phyloP scores from a whole-genome alignment of 2,113 vertebrate species.

The Rhinoderma darwinii region DNA sequence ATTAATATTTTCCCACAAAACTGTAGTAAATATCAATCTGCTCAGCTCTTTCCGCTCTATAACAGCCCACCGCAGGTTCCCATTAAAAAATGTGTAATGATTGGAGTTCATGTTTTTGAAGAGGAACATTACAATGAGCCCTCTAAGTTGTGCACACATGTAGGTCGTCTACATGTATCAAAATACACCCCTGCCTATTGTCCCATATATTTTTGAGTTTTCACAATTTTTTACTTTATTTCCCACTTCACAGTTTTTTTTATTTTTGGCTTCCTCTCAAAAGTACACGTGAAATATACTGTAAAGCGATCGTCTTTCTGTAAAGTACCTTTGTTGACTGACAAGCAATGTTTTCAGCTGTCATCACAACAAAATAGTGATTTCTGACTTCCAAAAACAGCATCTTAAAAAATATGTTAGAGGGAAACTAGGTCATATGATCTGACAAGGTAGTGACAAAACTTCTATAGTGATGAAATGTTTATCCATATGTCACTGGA shows the following conservation, averaged over 20 bases:
- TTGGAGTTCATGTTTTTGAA: too few relatives aligned
- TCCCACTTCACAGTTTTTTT: not conserved
- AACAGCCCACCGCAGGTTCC: too few relatives aligned
- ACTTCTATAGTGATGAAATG: conserved; percentile 39
- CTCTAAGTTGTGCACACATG: not conserved
- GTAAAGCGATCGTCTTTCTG: not conserved
- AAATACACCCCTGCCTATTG: too few relatives aligned
- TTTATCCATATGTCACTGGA: conserved; percentile 40
- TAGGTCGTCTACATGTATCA: too few relatives aligned
- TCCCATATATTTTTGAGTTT: not conserved
- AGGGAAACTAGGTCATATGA: conserved; percentile 48
- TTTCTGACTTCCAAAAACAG: conserved; percentile 39
- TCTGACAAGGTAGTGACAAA: conserved; percentile 45
- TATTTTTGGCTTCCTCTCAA: not conserved
- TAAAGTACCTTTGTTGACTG: conserved; percentile 14
- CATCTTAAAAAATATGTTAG: conserved; percentile 40
- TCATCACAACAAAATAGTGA: conserved; percentile 27
- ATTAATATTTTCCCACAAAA: too few relatives aligned
- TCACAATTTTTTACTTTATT: not conserved
- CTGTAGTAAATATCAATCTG: too few relatives aligned
- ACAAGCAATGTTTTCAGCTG: conserved; percentile 34
- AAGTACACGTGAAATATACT: not conserved
- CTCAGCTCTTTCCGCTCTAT: too few relatives aligned
- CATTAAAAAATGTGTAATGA: too few relatives aligned
- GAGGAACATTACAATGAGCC: too few relatives aligned